These are phyloP conservation scores for Botia almorhae DNA, from an alignment of 2,797 vertebrate species.

Conservation along the genomic window DNA sequence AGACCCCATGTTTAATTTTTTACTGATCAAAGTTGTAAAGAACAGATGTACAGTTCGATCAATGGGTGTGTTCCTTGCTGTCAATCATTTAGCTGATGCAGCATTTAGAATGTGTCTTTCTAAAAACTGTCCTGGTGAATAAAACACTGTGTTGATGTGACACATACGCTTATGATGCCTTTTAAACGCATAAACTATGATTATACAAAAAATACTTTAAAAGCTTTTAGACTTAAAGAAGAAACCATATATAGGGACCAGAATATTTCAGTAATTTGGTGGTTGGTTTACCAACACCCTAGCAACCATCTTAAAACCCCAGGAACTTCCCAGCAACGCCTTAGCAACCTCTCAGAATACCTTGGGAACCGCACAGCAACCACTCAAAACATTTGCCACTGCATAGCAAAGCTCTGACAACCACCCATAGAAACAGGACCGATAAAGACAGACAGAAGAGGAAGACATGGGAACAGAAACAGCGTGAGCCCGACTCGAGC, in stretches of 20 bases:
- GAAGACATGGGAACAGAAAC: too few relatives aligned
- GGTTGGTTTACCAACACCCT: too few relatives aligned
- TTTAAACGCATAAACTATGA: not conserved
- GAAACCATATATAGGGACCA: too few relatives aligned
- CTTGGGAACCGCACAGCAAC: not conserved
- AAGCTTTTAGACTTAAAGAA: too few relatives aligned
- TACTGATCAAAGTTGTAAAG: not conserved
- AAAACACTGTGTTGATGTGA: too few relatives aligned
- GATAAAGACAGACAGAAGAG: not conserved
- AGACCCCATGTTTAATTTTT: not conserved
- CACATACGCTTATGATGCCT: not conserved
- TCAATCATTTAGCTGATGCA: not conserved
- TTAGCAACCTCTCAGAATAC: not conserved
- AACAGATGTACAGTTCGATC: not conserved
- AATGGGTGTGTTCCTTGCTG: too few relatives aligned
- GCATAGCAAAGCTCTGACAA: not conserved
- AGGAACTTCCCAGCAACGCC: too few relatives aligned
- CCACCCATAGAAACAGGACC: not conserved
- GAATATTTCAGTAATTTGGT: too few relatives aligned
- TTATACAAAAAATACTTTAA: too few relatives aligned
- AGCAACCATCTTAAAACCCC: not conserved
- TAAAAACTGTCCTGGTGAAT: too few relatives aligned
- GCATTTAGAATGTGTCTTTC: not conserved
- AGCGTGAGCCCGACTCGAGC: not conserved
- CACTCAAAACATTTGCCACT: not conserved